These are phyloP conservation scores for Eledone cirrhosa DNA, from an alignment of 2,888 invertebrate species.

Conservation along the genomic window DNA sequence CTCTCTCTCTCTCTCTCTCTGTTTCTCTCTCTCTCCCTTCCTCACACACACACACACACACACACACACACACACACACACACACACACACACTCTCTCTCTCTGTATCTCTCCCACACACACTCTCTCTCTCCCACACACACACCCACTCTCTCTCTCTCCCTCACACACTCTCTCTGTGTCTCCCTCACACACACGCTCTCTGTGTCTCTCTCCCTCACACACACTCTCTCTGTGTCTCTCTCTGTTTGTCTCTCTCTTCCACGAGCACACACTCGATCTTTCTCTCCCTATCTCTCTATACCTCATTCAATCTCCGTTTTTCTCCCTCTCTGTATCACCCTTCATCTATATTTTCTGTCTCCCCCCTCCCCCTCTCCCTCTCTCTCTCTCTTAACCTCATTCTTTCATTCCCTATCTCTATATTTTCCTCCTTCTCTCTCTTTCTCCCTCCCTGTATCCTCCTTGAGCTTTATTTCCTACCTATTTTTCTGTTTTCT, in stretches of 20 bases:
- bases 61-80: no score
- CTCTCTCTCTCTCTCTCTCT: neutral
- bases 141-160: neutral
- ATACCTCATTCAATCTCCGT: no score
- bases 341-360: neutral
- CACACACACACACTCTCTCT: neutral
- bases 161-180: neutral
- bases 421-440: neutral
- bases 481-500: neutral
- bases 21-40: neutral
- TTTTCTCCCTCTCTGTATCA: neutral
- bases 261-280: neutral
- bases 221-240: neutral
- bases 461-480: neutral
- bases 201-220: no score
- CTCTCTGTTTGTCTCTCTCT: neutral
- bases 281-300: neutral
- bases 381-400: neutral
- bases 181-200: no score
- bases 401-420: neutral
- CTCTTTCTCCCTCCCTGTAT: neutral
- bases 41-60: no score
- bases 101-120: neutral
- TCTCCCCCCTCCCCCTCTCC: neutral
- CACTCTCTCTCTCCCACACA: neutral